Percentiles rank a stretch among this genome's conserved stretches.
Conservation (phyloP, 2,113 vertebrate species). For the Planiliza haematocheilus region DNA sequence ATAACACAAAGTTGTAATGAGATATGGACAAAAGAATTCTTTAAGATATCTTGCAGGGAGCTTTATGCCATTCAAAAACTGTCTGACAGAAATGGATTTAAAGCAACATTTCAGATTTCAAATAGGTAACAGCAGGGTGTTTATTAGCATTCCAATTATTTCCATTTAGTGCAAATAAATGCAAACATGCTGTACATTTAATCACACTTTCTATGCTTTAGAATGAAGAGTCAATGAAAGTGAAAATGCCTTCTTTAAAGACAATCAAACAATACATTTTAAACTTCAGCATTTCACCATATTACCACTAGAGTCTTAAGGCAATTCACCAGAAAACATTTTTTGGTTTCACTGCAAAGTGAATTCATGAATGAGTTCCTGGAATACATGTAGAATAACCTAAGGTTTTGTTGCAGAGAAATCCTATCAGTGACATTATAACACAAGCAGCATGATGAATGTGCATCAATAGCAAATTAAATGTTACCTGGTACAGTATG, state of each 20-base stretch:
- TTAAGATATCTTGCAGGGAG: too few species aligned
- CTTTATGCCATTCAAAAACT: too few species aligned
- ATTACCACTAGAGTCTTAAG: too few species aligned
- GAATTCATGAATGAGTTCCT: neutral
- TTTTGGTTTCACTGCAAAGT: neutral
- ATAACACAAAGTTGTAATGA: too few species aligned
- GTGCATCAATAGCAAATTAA: constrained; percentile 21
- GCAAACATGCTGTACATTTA: constrained; percentile 4
- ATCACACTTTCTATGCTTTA: neutral
- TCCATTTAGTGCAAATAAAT: constrained; percentile 52
- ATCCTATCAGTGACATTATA: neutral
- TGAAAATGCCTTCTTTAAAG: neutral
- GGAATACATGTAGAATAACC: neutral
- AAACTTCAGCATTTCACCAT: neutral
- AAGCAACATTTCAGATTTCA: constrained; percentile 10
- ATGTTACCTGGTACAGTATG: constrained; percentile 15
- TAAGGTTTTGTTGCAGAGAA: neutral
- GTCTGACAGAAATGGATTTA: neutral
- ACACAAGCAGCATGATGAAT: constrained; percentile 39
- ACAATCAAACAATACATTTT: neutral
- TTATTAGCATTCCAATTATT: constrained; percentile 55
- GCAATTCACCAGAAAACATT: neutral
- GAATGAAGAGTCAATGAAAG: neutral
- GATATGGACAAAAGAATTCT: too few species aligned
- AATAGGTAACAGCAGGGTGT: constrained; percentile 30